Evolutionary conservation across 1,140 invertebrate species (phyloP).

Genomic region (Carcinoscorpius rotundicauda): DNA sequence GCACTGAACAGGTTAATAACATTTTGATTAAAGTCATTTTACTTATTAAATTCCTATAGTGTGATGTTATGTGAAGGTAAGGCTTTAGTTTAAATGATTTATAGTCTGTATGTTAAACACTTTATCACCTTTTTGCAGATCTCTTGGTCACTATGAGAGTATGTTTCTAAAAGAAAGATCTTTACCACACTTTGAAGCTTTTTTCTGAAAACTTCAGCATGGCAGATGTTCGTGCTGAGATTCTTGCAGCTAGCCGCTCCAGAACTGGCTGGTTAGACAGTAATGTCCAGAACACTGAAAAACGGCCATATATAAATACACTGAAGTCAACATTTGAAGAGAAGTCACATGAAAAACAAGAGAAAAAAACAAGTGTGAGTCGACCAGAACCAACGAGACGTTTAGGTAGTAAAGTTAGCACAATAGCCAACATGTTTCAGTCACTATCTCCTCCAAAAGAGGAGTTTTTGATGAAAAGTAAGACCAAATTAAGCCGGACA

Average conservation of each 20-base stretch:
- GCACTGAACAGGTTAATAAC: no score
- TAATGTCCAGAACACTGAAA: not conserved
- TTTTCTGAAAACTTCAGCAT: constrained; percentile 5
- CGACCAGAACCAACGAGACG: constrained; percentile 17
- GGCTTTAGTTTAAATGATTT: no score
- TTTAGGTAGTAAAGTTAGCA: constrained; percentile 25
- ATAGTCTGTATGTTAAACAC: no score
- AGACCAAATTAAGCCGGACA: no score
- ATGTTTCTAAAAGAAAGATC: no score
- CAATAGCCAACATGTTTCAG: constrained; percentile 24
- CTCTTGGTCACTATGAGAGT: no score
- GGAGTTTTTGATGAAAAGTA: not conserved
- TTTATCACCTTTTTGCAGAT: no score
- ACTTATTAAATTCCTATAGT: no score
- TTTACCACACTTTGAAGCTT: no score
- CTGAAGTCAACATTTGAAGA: constrained; percentile 28
- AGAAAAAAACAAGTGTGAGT: not conserved
- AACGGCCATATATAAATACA: constrained; percentile 18
- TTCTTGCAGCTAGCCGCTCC: constrained; percentile 27
- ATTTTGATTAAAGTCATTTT: no score
- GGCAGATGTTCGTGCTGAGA: constrained; percentile 35
- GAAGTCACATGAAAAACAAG: constrained; percentile 41
- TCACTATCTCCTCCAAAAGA: constrained; percentile 16
- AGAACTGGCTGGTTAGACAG: constrained; percentile 26
- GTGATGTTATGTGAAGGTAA: no score